These are phyloP conservation scores for Euwallacea fornicatus DNA, from an alignment of 1,140 invertebrate species.

Conservation along the genomic window DNA sequence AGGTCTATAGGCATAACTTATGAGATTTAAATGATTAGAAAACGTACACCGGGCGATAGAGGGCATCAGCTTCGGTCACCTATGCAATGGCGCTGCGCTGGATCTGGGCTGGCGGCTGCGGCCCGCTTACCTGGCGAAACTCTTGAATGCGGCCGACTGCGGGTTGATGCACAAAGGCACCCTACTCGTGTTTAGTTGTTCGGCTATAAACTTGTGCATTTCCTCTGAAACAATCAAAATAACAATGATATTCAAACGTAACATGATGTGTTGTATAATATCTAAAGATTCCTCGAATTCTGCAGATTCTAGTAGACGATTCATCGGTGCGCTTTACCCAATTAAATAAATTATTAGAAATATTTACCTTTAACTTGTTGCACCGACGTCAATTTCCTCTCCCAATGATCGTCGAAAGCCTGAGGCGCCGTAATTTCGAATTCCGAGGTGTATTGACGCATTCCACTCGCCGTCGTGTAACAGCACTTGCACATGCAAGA, in stretches of 20 bases:
- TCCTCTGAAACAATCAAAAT: slow-evolving; percentile 73
- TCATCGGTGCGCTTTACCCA: too few relatives aligned
- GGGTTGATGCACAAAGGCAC: slow-evolving; percentile 99
- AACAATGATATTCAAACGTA: slow-evolving; percentile 4
- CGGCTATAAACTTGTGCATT: slow-evolving; percentile 97
- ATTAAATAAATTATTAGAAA: slow-evolving; percentile 1
- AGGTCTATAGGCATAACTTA: too few relatives aligned
- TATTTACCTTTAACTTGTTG: slow-evolving; percentile 89
- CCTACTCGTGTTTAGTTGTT: slow-evolving; percentile 89
- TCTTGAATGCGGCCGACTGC: slow-evolving; percentile 98
- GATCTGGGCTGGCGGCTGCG: slow-evolving; percentile 50
- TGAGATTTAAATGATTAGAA: background rate
- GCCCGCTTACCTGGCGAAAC: slow-evolving; percentile 94
- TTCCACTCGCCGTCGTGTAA: slow-evolving; percentile 71
- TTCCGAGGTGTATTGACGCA: slow-evolving; percentile 87
- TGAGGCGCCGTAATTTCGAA: slow-evolving; percentile 89
- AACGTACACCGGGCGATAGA: slow-evolving; percentile 62
- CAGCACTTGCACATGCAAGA: slow-evolving; percentile 99
- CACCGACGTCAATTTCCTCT: slow-evolving; percentile 87
- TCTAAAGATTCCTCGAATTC: background rate
- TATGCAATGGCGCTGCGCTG: slow-evolving; percentile 56
- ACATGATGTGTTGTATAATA: background rate
- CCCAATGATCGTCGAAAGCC: slow-evolving; percentile 93
- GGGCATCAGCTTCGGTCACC: slow-evolving; percentile 55
- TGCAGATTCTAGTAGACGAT: too few relatives aligned